These are phyloP conservation scores for Alouatta palliata DNA, from an alignment of 2,113 vertebrate species.

Conservation along the genomic window DNA sequence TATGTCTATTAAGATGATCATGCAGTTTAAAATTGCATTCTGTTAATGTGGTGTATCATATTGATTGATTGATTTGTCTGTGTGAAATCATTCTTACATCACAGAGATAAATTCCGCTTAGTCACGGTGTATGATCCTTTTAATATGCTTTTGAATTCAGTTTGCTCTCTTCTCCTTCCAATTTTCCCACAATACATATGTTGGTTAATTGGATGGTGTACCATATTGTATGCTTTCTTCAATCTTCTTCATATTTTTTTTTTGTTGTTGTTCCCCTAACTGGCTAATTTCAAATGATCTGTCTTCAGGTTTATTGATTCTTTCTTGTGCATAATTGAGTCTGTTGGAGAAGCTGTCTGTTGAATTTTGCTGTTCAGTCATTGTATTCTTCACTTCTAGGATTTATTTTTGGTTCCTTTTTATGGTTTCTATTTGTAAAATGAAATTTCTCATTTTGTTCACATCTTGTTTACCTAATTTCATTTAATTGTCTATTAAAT, in stretches of 20 bases:
- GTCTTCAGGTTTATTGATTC: not conserved
- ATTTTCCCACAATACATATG: not conserved
- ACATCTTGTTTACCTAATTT: not conserved
- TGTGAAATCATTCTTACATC: not conserved
- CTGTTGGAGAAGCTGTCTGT: not conserved
- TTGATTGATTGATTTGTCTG: not conserved
- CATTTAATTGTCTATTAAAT: not conserved
- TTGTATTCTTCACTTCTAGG: not conserved
- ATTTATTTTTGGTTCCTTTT: not conserved
- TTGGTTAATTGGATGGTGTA: not conserved
- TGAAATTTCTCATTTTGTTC: not conserved
- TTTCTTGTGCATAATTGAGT: not conserved
- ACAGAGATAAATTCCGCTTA: not conserved
- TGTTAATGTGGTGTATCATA: not conserved
- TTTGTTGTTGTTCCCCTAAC: not conserved
- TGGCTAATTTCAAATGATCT: not conserved
- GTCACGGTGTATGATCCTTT: not conserved
- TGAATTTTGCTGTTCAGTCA: not conserved
- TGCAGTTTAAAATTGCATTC: not conserved
- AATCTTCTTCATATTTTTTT: not conserved
- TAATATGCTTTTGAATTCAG: not conserved
- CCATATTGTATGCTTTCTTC: not conserved
- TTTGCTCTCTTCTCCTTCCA: not conserved
- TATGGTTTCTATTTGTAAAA: not conserved
- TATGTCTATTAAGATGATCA: not conserved